Evolutionary conservation across 2,797 vertebrate species (phyloP).

Genomic region (Threskiornis aethiopicus): DNA sequence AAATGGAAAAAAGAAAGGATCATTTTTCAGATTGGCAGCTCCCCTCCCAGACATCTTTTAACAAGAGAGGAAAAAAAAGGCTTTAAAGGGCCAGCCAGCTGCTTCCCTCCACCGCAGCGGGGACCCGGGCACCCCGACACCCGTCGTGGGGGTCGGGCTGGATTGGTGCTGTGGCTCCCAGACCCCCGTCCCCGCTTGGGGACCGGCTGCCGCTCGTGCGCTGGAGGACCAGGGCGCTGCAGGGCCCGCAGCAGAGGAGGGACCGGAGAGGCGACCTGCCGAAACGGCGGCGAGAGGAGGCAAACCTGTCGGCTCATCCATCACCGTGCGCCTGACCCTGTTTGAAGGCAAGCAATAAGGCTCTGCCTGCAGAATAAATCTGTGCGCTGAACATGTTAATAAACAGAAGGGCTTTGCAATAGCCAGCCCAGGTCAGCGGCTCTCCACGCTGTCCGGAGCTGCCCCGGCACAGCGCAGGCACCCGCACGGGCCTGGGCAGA

Average conservation of each 20-base stretch:
- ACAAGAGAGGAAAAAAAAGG: constrained; percentile 26
- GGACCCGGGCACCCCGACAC: neutral
- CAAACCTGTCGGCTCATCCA: neutral
- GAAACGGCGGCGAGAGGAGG: neutral
- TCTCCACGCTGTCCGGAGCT: fast-evolving
- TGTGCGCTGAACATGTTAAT: neutral
- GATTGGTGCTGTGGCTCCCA: neutral
- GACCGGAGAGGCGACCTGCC: neutral
- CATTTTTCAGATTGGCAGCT: constrained; percentile 82
- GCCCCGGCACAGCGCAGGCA: neutral
- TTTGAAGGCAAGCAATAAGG: neutral
- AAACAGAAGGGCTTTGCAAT: neutral
- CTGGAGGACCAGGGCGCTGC: neutral
- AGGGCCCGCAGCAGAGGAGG: neutral
- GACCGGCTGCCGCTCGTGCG: fast-evolving
- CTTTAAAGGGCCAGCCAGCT: constrained; percentile 65
- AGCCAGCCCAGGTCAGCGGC: fast-evolving
- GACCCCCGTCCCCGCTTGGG: fast-evolving
- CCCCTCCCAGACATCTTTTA: constrained; percentile 75
- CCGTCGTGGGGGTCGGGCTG: fast-evolving
- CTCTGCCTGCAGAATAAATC: neutral
- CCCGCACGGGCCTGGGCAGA: neutral
- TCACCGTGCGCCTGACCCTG: neutral
- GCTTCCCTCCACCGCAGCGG: neutral
- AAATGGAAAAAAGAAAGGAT: constrained; percentile 78